Base-by-base conservation (phyloP, 64 coral and sea anemone species). In the Anthopleura sola region DNA sequence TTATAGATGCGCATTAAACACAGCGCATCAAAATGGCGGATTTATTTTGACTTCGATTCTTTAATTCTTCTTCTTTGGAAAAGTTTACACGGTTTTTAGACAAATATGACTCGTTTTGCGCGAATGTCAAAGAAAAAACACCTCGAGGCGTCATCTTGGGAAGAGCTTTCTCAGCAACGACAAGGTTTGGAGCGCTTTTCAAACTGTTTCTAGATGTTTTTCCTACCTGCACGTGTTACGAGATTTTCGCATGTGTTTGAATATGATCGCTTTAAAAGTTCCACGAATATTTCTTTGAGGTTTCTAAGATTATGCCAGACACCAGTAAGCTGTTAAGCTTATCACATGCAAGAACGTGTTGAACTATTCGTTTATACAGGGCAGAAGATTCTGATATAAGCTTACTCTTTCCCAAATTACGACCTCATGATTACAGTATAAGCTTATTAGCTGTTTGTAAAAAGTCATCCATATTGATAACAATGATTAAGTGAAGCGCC, bases 91-190 rank as follows among this genome's bases (percentile, higher is more conserved):
- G 60, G 24, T 10, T 71, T 71, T 71, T 33, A 34, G 66, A 49
- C 2, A 18, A 18, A 6, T 37, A 91, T 91, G 89, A 91, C 89
- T 36, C 89, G 89, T 68, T 86, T 86, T 82, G 89, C 89, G 58
- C 71, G 89, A 57, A 38, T 78, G 84, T 24, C 89, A 5, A 91
- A 82, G 37, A 91, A 91, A 50, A 86, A 81, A 48, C 50, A 60
- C 76, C 75, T 86, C 3, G 89, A 91, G 51, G 83, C 89, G 32
- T 86, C 89, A 11, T 77, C 83, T 8, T 91, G 89, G 89, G 75
- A 82, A 31, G 76, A 86, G 28, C 55, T 71, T 10, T 31, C 66
- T 31, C n/a, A 34, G 23, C n/a, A 71, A 71, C 66, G 15, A 15
- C 8, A 71, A 71, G 66, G 66, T 71, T 71, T 71, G 66, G 28